Percentiles rank a stretch among this genome's conserved stretches.
phyloP scores from a whole-genome alignment of 2,113 vertebrate genomes.

The Psephotus haematonotus region DNA sequence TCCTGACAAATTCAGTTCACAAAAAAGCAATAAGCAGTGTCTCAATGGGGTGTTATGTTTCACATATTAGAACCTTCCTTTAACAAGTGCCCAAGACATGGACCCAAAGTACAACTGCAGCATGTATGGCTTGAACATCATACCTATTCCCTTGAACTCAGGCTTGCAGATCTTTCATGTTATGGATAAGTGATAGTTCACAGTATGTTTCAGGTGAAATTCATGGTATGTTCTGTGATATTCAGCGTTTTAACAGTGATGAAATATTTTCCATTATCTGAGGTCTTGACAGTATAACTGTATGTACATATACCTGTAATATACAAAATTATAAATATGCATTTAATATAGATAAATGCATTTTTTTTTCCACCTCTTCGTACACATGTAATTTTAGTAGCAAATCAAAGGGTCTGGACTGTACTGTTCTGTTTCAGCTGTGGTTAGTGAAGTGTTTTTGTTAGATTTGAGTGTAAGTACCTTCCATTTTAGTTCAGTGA shows the following conservation, averaged over 20 bases:
- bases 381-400: background rate
- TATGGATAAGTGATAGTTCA: background rate
- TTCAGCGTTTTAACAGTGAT: background rate
- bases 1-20: background rate
- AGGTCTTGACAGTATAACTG: background rate
- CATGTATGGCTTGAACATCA: background rate
- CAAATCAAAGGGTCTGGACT: background rate
- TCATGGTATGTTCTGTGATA: background rate
- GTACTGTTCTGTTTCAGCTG: background rate
- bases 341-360: background rate
- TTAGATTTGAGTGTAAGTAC: background rate
- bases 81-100: background rate
- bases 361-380: background rate
- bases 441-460: background rate
- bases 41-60: background rate
- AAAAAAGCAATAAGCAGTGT: background rate
- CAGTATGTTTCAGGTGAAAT: background rate
- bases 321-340: background rate
- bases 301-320: background rate
- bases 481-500: background rate
- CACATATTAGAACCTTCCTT: background rate
- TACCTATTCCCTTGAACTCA: background rate
- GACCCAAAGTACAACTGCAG: background rate
- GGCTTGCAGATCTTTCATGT: background rate
- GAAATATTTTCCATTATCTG: background rate